Evolutionary conservation across 2,113 vertebrate genomes (phyloP), one percentile per base, ranked within the genome.

Genomic region (Rhinopithecus roxellana): DNA sequence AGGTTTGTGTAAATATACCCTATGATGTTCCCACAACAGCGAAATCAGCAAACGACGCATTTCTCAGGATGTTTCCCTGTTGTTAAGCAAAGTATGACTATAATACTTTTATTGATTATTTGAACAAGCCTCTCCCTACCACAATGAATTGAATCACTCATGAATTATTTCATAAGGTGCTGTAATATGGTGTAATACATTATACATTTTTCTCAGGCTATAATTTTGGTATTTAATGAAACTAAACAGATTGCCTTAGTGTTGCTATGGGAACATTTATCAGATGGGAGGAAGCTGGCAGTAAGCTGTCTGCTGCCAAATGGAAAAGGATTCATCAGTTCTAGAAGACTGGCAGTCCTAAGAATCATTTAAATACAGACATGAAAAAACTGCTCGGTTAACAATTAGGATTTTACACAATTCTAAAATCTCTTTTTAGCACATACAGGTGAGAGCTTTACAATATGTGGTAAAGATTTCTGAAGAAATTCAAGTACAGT

Each of bases 201-300:
- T 59, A 64, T 61, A 81, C 70, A 61, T 92, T 96, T 86, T 97
- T 90, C 90, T 96, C 35, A 52, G 50, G 48, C 57, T 85, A 69
- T 86, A 83, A 88, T 97, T 82, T 94, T 72, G 55, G 72, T 94
- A 95, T 90, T 96, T 98, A 97, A 91, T 79, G 59, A 96, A 97
- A 94, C 40, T 92, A 97, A 97, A 91, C 95, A 94, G 84, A 96
- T 52, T 95, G 96, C 59, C 82, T 83, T 75, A 82, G 75, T 80
- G 95, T 96, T 97, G 94, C 96, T 95, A 97, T 85, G 94, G 94
- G 72, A 97, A 97, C 72, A 52, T 50, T 92, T 90, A 93, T 98
- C 97, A 95, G 90, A 96, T 83, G 55, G 90, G 38, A 48, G 93
- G 87, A 82, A 69, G 48, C 17, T 78, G 78, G 64, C 70, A 74